Percentiles rank a stretch among this genome's conserved stretches.
These are phyloP conservation scores for Prorops nasuta DNA, from an alignment of 1,140 invertebrate genomes.

Conservation along the genomic window DNA sequence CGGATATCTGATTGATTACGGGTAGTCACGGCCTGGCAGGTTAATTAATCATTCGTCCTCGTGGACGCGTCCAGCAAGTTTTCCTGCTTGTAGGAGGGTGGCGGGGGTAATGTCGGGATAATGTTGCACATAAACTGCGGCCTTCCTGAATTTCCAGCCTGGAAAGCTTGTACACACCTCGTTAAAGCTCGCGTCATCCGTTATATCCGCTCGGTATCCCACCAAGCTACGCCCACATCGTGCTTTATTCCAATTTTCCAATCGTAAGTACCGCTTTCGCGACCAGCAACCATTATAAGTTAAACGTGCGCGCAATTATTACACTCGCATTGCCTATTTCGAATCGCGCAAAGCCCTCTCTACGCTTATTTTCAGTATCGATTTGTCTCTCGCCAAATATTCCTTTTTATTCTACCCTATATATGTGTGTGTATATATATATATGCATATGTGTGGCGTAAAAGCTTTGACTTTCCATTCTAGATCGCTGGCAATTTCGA, in stretches of 20 bases:
- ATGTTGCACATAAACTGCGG: constrained; percentile 53
- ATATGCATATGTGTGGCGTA: too few relatives aligned
- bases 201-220: not conserved
- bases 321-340: too few relatives aligned
- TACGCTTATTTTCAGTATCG: too few relatives aligned
- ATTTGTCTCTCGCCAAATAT: too few relatives aligned
- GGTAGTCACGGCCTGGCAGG: constrained; percentile 14
- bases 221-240: not conserved
- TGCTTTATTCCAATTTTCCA: not conserved
- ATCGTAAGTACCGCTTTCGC: not conserved
- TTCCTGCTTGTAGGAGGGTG: too few relatives aligned
- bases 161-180: constrained; percentile 21
- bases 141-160: constrained; percentile 1
- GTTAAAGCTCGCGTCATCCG: constrained; percentile 14
- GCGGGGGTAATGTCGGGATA: constrained; percentile 54
- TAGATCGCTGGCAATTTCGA: too few relatives aligned
- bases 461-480: too few relatives aligned
- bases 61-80: too few relatives aligned
- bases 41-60: constrained; percentile 45
- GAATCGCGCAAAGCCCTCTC: too few relatives aligned
- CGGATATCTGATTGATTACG: constrained; percentile 56
- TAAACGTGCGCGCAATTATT: not conserved
- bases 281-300: not conserved
- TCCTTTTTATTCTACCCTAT: too few relatives aligned
- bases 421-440: too few relatives aligned